phyloP scores from a whole-genome alignment of 2,888 invertebrate species.

The Nymphalis c-album region DNA sequence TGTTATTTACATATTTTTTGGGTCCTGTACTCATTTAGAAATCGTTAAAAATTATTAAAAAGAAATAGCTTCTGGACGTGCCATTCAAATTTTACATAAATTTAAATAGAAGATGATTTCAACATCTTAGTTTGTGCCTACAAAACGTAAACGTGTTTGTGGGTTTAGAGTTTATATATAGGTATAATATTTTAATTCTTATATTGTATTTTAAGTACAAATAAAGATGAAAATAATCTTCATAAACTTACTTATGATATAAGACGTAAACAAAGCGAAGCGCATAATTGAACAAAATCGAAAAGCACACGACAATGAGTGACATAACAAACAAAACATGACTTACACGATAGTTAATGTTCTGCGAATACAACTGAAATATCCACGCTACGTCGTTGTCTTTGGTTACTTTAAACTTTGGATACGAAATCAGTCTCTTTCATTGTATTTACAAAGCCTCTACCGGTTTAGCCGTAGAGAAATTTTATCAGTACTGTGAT shows the following conservation, averaged over 20 bases:
- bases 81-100: no score
- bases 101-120: neutral
- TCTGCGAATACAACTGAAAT: conserved; percentile 71
- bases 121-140: conserved; percentile 5
- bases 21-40: no score
- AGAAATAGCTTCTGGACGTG: no score
- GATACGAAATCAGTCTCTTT: conserved; percentile 77
- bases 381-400: conserved; percentile 67
- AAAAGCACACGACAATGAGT: conserved; percentile 80
- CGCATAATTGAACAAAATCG: conserved; percentile 65
- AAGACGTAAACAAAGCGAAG: conserved; percentile 61
- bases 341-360: conserved; percentile 78
- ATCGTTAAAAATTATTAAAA: no score
- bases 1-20: no score
- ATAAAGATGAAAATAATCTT: conserved; percentile 33
- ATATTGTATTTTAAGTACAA: conserved; percentile 27
- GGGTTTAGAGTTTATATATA: neutral
- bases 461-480: conserved; percentile 57
- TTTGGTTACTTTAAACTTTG: conserved; percentile 74
- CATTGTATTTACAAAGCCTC: conserved; percentile 74
- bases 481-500: conserved; percentile 79
- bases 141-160: conserved; percentile 6
- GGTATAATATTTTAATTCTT: conserved; percentile 32
- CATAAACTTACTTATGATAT: conserved; percentile 33
- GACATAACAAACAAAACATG: conserved; percentile 80